These are phyloP conservation scores for Neoitamus cyanurus DNA, from an alignment of 2,888 invertebrate species.

Conservation along the genomic window DNA sequence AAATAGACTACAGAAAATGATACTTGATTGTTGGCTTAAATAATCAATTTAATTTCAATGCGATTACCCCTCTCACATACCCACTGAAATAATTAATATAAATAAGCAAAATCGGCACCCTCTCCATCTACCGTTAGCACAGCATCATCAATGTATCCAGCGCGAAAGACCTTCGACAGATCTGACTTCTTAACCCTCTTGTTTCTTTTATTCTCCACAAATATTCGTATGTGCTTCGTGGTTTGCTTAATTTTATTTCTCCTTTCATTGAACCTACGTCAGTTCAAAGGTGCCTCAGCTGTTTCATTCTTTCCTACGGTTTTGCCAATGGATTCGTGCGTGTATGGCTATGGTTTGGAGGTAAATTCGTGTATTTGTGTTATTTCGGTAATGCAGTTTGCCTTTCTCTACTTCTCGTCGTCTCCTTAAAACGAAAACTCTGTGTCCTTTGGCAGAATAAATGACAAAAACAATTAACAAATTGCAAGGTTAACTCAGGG, in stretches of 20 bases:
- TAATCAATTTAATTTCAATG: not conserved
- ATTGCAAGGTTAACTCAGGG: not conserved
- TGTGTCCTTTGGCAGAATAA: not conserved
- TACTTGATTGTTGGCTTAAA: not conserved
- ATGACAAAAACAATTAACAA: not conserved
- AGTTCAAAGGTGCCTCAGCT: not conserved
- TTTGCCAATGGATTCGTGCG: not conserved
- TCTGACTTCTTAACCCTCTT: slow-evolving; percentile 35
- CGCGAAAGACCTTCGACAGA: slow-evolving; percentile 40
- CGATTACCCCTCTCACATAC: not conserved
- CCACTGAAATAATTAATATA: not conserved
- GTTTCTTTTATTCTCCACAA: not conserved
- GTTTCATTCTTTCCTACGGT: slow-evolving; percentile 1
- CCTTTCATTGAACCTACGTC: slow-evolving; percentile 32
- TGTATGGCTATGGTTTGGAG: not conserved
- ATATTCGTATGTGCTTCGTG: not conserved
- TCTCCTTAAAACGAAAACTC: not conserved
- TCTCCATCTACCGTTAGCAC: slow-evolving; percentile 9
- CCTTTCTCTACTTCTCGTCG: not conserved
- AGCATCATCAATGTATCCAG: slow-evolving; percentile 24
- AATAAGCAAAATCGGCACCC: not conserved
- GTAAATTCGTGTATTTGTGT: not conserved
- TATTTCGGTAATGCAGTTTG: not conserved
- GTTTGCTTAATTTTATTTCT: slow-evolving; percentile 23
- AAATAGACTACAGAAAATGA: not conserved